Base-by-base conservation (phyloP, 2,797 vertebrate species). In the Takifugu ocellatus region DNA sequence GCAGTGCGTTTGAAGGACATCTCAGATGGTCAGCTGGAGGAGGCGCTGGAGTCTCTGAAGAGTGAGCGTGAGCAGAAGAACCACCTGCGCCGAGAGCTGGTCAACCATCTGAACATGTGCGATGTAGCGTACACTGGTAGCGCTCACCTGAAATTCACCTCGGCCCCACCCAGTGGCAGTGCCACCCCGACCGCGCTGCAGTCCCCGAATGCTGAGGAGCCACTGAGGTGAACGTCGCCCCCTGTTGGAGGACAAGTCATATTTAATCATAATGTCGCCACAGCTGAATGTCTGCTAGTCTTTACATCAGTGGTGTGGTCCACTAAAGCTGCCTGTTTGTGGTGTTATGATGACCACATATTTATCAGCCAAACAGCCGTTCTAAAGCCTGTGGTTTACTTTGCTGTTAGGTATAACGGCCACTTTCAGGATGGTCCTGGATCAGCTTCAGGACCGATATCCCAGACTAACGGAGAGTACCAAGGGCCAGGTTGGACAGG, bases 61-160 rank as follows among this genome's bases (percentile, higher is more conserved):
- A 94, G 87, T 14, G 95, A 98, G 79, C 91, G 96, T 0, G 96
- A 99, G 75, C 94, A 94, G 76, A 98, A 96, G 88, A 95, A 94
- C 67, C 92, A 87, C 74, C 81, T 99, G 66, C 91, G 96, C 25
- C 93, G 96, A 76, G 96, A 98, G 80, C 91, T 99, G 24, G 89
- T 94, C 9, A 95, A 97, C 68, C 96, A 97, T 77, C 93, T 95
- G 69, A 95, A 88, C 78, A 91, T 96, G 77, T 94, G 91, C 25
- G 96, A 98, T 5, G 94, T 93, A 61, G 90, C 93, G 72, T 96
- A 92, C 78, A 93, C 93, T 9, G 88, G 89, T 61, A 84, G 79
- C 5, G 84, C 86, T 2, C 95, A 98, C 70, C 91, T 98, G 69
- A 91, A 92, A 49, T 91, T 97, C 15, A 91, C 68, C 84, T 96